A percentile compares a stretch with the other conserved stretches of the same genome.
phyloP scores from a whole-genome alignment of 2,797 vertebrate species.

The Pygocentrus nattereri region DNA sequence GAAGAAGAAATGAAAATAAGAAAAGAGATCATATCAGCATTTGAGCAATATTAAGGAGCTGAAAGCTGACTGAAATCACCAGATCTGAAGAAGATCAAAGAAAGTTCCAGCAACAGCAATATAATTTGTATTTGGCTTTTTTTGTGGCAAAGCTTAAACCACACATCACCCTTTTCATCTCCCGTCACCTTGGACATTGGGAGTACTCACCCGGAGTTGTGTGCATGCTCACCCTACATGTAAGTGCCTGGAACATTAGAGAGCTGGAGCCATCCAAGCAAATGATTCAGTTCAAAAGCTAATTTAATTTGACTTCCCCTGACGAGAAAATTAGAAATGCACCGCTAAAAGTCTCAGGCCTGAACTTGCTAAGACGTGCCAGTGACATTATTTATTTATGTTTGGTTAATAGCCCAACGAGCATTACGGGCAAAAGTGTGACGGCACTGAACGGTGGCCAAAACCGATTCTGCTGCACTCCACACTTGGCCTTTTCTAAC shows the following conservation, averaged over 20 bases:
- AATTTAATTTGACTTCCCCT: conserved; percentile 50
- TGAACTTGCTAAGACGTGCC: conserved; percentile 20
- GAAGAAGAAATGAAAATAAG: background rate
- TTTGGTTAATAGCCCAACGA: conserved; percentile 52
- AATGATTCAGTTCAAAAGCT: conserved; percentile 37
- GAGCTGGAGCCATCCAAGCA: conserved; percentile 19
- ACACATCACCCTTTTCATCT: background rate
- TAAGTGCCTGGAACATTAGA: conserved; percentile 22
- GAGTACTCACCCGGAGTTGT: background rate
- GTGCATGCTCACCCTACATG: background rate
- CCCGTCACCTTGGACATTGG: background rate
- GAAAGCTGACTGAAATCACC: conserved; percentile 5
- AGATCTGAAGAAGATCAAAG: conserved; percentile 13
- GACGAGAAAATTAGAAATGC: conserved; percentile 56
- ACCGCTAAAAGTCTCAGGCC: conserved; percentile 35
- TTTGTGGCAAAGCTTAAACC: background rate
- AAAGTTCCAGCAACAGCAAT: background rate
- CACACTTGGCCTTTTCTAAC: conserved; percentile 40
- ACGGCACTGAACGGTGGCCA: conserved; percentile 47
- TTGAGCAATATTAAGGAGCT: background rate
- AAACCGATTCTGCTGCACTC: conserved; percentile 47
- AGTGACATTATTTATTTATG: conserved; percentile 56
- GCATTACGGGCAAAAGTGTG: conserved; percentile 53
- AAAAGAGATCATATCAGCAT: conserved; percentile 10
- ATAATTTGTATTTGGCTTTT: background rate